These are phyloP conservation scores for Lycocerus yunnanus DNA, from an alignment of 2,888 invertebrate species.

Conservation along the genomic window DNA sequence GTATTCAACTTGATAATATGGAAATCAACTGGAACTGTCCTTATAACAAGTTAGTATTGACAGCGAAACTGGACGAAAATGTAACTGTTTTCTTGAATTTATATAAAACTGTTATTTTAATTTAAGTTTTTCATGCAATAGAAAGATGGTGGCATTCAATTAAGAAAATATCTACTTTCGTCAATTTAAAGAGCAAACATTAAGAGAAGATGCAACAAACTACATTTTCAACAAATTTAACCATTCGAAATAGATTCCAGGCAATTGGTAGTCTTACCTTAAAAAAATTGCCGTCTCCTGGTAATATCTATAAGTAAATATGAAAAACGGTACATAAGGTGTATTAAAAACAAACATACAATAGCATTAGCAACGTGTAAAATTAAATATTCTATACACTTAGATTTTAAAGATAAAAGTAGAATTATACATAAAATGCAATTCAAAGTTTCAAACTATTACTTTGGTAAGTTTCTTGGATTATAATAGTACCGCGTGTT, in stretches of 20 bases:
- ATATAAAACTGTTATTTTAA: not conserved
- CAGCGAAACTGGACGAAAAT: too few species aligned
- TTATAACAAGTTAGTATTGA: not conserved
- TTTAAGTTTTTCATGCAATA: not conserved
- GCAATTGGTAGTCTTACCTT: constrained; percentile 18
- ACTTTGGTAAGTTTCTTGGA: not conserved
- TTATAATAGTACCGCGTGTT: not conserved
- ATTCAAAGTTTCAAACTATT: not conserved
- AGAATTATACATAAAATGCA: not conserved
- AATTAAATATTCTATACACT: not conserved
- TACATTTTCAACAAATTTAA: not conserved
- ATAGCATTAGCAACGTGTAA: not conserved
- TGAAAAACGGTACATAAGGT: not conserved
- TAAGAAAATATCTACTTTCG: not conserved
- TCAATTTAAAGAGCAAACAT: not conserved
- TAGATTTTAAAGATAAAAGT: not conserved
- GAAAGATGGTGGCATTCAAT: not conserved
- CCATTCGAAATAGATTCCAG: not conserved
- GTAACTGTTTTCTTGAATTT: not conserved
- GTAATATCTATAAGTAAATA: constrained; percentile 27
- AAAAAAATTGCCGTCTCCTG: constrained; percentile 26
- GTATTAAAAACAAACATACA: not conserved
- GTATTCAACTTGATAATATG: too few species aligned
- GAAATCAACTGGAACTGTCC: not conserved
- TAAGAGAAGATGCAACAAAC: not conserved